A percentile compares a stretch with the other conserved stretches of the same genome.
phyloP scores from a whole-genome alignment of 53 echinoderm and acorn worm species.

The Henricia sp. region DNA sequence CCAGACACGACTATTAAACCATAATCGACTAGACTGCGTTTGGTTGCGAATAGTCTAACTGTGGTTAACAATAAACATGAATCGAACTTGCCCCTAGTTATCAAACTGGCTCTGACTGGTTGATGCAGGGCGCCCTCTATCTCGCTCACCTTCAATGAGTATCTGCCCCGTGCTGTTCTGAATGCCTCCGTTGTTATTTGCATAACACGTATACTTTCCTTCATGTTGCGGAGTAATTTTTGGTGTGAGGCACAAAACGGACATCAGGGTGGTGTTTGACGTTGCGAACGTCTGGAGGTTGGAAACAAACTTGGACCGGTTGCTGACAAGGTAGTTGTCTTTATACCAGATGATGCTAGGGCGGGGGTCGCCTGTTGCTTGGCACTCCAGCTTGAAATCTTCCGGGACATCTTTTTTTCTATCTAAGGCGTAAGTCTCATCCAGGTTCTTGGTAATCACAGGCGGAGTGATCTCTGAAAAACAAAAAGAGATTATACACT shows the following conservation, averaged over 20 bases:
- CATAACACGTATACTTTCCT: conserved; percentile 34
- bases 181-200: background rate
- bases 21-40: no score
- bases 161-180: background rate
- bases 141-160: background rate
- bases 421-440: conserved; percentile 4
- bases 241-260: background rate
- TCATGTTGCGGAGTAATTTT: conserved; percentile 1
- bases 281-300: background rate
- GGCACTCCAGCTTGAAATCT: conserved; percentile 53
- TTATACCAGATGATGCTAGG: conserved; percentile 55
- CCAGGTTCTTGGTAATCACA: background rate
- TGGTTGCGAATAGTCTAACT: no score
- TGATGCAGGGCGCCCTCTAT: no score
- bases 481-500: background rate
- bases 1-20: no score
- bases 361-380: conserved; percentile 55
- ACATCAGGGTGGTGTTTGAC: conserved; percentile 4
- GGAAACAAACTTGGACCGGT: background rate
- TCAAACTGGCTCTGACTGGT: no score
- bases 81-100: no score
- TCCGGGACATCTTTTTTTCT: background rate
- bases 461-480: conserved; percentile 16
- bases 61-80: no score
- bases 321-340: background rate